These are phyloP conservation scores for Apodemus agrarius DNA, from an alignment of 2,797 vertebrate species.

Conservation along the genomic window DNA sequence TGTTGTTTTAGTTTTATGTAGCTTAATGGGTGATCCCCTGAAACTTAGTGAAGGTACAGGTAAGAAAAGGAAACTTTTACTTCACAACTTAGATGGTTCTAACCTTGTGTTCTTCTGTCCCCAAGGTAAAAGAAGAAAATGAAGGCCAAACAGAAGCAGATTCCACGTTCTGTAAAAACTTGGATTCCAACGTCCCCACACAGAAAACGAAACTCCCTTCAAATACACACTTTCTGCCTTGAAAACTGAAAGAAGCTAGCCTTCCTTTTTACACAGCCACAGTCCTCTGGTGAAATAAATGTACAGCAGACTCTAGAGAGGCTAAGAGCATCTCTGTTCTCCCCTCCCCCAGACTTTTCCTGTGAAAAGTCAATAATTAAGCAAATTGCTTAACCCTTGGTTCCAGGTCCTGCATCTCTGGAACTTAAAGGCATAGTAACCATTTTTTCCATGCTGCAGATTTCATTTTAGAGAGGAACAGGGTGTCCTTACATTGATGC, in stretches of 20 bases:
- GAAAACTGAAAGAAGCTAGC: slow-evolving; percentile 87
- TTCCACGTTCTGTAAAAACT: slow-evolving; percentile 87
- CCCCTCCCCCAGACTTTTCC: slow-evolving; percentile 88
- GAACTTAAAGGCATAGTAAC: slow-evolving; percentile 88
- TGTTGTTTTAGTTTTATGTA: background rate
- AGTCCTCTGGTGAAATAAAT: slow-evolving; percentile 86
- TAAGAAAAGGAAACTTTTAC: background rate
- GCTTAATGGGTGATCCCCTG: background rate
- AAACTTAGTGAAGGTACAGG: slow-evolving; percentile 27
- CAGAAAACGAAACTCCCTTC: slow-evolving; percentile 89
- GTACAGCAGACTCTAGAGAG: slow-evolving; percentile 88
- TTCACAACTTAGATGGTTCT: slow-evolving; percentile 46
- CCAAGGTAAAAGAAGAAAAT: slow-evolving; percentile 95
- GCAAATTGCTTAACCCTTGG: slow-evolving; percentile 91
- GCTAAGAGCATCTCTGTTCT: slow-evolving; percentile 89
- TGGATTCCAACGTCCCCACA: slow-evolving; percentile 86
- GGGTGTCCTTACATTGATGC: slow-evolving; percentile 87
- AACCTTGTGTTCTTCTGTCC: slow-evolving; percentile 70
- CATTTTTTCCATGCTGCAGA: slow-evolving; percentile 89
- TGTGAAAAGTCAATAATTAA: slow-evolving; percentile 92
- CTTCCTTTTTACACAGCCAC: slow-evolving; percentile 85
- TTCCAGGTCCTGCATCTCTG: slow-evolving; percentile 90
- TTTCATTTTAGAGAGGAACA: slow-evolving; percentile 87
- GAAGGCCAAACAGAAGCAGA: slow-evolving; percentile 89
- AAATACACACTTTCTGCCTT: slow-evolving; percentile 92